Conservation (phyloP, 2,888 invertebrate genomes). For the Tipula helvola region DNA sequence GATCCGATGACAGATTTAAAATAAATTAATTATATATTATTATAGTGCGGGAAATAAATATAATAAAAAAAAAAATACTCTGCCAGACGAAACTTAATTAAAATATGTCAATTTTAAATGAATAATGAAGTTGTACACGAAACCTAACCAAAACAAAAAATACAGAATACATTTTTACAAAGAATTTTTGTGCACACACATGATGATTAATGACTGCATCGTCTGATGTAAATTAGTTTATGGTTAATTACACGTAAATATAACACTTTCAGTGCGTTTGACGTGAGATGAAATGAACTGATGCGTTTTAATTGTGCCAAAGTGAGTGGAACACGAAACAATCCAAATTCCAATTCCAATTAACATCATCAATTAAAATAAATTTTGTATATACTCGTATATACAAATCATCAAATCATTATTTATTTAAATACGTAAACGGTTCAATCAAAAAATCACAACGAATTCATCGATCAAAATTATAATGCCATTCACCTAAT, state of each 20-base stretch:
- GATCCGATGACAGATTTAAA: constrained; percentile 6
- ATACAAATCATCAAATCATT: not conserved
- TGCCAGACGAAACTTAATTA: constrained; percentile 6
- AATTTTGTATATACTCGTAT: not conserved
- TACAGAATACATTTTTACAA: not conserved
- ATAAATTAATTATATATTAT: not conserved
- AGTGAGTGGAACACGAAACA: not conserved
- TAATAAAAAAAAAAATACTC: not conserved
- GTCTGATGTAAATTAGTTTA: not conserved
- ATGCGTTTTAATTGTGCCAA: not conserved
- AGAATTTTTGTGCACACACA: not conserved
- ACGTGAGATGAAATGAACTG: not conserved
- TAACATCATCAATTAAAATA: not conserved
- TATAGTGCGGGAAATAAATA: not conserved
- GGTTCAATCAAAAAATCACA: not conserved
- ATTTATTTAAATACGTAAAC: not conserved
- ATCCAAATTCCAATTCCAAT: not conserved
- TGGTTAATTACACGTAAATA: not conserved
- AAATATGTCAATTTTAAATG: not conserved
- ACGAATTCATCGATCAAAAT: not conserved
- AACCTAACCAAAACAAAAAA: not conserved
- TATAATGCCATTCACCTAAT: not conserved
- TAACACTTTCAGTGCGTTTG: not conserved
- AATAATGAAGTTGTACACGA: not conserved
- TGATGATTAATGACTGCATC: not conserved